These are phyloP conservation scores for Nipponia nippon DNA, from an alignment of 2,113 vertebrate species.

Conservation along the genomic window DNA sequence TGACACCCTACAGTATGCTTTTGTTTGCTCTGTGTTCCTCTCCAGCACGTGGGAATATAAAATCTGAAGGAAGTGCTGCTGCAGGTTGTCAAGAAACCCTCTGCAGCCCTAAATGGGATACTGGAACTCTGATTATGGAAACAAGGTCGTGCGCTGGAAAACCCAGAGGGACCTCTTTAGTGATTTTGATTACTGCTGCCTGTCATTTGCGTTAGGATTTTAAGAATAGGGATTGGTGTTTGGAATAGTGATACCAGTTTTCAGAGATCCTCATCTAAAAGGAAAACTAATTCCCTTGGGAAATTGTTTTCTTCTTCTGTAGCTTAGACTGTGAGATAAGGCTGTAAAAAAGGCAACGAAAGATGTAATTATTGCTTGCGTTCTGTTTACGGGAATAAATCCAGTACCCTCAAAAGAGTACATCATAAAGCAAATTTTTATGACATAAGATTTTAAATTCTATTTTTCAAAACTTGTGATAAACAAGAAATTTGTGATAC, in stretches of 20 bases:
- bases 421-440: neutral
- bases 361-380: neutral
- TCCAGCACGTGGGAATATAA: neutral
- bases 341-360: neutral
- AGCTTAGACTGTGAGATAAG: conserved; percentile 24
- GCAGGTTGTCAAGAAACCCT: conserved; percentile 1
- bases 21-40: neutral
- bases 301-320: conserved; percentile 21
- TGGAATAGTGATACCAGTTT: conserved; percentile 11
- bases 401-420: neutral
- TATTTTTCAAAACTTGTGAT: neutral
- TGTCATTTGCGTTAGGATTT: conserved; percentile 15
- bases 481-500: neutral
- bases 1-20: neutral
- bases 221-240: conserved; percentile 26
- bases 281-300: neutral
- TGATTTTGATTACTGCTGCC: conserved; percentile 35
- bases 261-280: conserved; percentile 7
- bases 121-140: conserved; percentile 33
- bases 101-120: neutral
- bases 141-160: neutral
- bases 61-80: neutral
- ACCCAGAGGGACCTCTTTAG: conserved; percentile 7
- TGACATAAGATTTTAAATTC: neutral
- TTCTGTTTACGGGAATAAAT: conserved; percentile 5